phyloP scores from a whole-genome alignment of 2,797 vertebrate species.

The Trachurus trachurus region DNA sequence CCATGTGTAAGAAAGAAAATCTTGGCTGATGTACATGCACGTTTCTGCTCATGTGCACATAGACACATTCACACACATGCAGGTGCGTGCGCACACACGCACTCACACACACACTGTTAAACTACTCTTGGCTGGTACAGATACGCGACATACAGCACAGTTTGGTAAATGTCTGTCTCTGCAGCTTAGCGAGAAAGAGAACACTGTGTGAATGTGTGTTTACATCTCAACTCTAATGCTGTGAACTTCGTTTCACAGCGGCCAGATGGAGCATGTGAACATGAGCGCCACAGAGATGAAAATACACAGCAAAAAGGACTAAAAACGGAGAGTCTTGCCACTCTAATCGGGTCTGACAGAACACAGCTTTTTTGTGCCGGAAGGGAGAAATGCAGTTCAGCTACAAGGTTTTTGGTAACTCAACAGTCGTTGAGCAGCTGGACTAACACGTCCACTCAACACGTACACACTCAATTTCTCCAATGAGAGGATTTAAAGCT shows the following conservation, averaged over 20 bases:
- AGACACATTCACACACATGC: conserved; percentile 56
- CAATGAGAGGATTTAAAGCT: conserved; percentile 35
- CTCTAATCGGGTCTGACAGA: conserved; percentile 64
- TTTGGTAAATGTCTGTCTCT: conserved; percentile 83
- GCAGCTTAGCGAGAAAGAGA: conserved; percentile 82
- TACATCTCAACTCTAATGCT: conserved; percentile 82
- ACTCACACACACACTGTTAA: conserved; percentile 59
- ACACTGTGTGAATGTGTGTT: conserved; percentile 83
- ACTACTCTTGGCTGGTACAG: conserved; percentile 79
- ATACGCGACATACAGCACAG: conserved; percentile 81
- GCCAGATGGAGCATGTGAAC: conserved; percentile 83
- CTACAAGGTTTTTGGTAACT: conserved; percentile 56
- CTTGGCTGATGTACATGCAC: conserved; percentile 63
- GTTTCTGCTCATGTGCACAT: conserved; percentile 51
- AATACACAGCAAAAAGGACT: conserved; percentile 74
- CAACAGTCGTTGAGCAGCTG: conserved; percentile 37
- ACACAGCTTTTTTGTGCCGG: conserved; percentile 36
- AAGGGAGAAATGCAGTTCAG: conserved; percentile 31
- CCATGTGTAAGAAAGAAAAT: conserved; percentile 71
- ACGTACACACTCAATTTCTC: conserved; percentile 26
- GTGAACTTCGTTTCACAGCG: conserved; percentile 82
- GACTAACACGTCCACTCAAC: conserved; percentile 19
- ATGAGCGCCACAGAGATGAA: conserved; percentile 70
- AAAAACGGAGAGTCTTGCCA: conserved; percentile 66
- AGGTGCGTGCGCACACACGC: conserved; percentile 52